Evolutionary conservation across 2,113 vertebrate genomes (phyloP), one percentile per base, ranked within the genome.

Genomic region (Oenanthe melanoleuca): DNA sequence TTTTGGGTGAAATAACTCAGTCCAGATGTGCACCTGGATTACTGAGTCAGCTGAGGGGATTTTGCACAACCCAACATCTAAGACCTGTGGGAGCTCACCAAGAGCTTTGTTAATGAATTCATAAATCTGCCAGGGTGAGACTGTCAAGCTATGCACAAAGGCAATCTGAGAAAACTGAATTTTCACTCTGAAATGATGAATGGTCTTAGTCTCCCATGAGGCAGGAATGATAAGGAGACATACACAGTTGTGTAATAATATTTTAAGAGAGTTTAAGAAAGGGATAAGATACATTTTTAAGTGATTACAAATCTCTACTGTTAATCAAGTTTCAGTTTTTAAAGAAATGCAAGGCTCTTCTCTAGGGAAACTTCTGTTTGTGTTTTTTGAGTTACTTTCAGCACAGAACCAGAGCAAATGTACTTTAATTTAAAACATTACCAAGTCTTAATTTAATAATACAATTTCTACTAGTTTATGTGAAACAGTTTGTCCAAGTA

Each of bases 321-420:
- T 63, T 74, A 59, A 92, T 52, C 63, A 72, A 84, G 8, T 57
- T 80, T 49, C 45, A 57, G 34, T 21, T 80, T 79, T 73, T 92
- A 25, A 56, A 82, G 38, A 95, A 82, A 61, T 3, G 0, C 20
- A 72, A 60, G 53, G 14, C 9, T 71, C 29, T 75, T 71, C 77
- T 78, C 50, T 19, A 67, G 4, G 47, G 65, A 88, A 90, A 67
- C 34, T 52, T 82, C n/a, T 74, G 8, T 25, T 85, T 40, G 11
- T 38, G 25, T 3, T 79, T 87, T 40, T 55, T 52, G 19, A 88
- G 57, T 14, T 75, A 13, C 10, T 59, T 79, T 73, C 52, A 40
- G 11, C 19, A 71, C 2, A 25, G 42, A 78, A 52, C 3, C 37
- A 67, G 7, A 83, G 55, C 14, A 80, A 77, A 70, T 6, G 15